Evolutionary conservation across 2,113 vertebrate genomes (phyloP).

Genomic region (Sciurus niger): DNA sequence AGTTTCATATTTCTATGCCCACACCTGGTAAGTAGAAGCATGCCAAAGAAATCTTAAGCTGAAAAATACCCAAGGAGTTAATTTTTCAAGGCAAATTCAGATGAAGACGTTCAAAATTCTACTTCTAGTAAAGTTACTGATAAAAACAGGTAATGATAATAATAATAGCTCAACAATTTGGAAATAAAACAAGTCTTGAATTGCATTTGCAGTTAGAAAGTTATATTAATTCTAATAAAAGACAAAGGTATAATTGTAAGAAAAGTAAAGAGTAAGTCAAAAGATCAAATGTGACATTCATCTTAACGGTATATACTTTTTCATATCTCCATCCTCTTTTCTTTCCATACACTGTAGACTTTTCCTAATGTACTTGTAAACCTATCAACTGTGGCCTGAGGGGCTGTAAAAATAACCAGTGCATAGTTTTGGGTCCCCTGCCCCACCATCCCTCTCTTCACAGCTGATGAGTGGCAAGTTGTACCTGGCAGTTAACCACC

Average conservation of each 20-base stretch:
- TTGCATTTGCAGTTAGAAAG: not conserved
- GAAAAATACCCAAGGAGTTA: not conserved
- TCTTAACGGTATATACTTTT: not conserved
- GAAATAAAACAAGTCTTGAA: not conserved
- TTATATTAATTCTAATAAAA: slow-evolving; percentile 7
- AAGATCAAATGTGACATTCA: not conserved
- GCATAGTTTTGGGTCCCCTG: not conserved
- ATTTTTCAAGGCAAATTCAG: not conserved
- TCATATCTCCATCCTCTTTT: not conserved
- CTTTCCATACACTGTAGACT: not conserved
- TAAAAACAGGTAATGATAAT: not conserved
- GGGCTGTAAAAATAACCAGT: slow-evolving; percentile 2
- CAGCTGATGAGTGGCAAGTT: slow-evolving; percentile 62
- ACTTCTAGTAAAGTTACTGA: not conserved
- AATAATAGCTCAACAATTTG: not conserved
- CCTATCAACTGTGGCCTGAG: slow-evolving; percentile 39
- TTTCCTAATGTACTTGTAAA: not conserved
- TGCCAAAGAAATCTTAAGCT: not conserved
- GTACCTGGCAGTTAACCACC: slow-evolving; percentile 81
- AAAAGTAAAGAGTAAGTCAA: not conserved
- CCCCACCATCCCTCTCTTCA: slow-evolving; percentile 54
- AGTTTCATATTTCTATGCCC: not conserved
- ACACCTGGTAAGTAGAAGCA: not conserved
- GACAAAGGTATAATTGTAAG: not conserved
- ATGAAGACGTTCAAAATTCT: not conserved